Base-by-base conservation (phyloP, 2,797 vertebrate species). In the Arrhamphus sclerolepis region DNA sequence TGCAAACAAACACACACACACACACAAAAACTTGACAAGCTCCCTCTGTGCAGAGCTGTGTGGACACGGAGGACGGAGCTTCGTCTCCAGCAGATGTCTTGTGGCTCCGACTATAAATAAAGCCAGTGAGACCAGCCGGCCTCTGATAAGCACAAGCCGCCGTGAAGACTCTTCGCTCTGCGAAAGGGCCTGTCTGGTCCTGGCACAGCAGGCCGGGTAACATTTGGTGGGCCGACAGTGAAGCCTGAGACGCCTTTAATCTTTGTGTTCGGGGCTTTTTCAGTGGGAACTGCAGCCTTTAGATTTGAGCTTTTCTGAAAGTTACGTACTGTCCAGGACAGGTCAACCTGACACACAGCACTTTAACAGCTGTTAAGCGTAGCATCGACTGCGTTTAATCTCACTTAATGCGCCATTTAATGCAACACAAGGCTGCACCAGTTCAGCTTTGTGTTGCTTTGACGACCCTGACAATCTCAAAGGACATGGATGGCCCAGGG, bases 81-180 rank as follows among this genome's bases (percentile, higher is more conserved):
- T 75, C 58, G 77, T 84, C 89, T 85, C 80, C 87, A 92, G 92
- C 92, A 93, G 92, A 93, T 93, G 92, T 92, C 91, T 91, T 29
- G 70, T 92, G 90, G 89, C 89, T 80, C 64, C 69, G 75, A 85
- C 90, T 86, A 89, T 92, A 92, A 92, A 92, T 92, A 91, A 92
- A 92, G 85, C 79, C 80, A 83, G 87, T 58, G 75, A 87, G 87
- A 90, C 68, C 83, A 83, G 82, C 80, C 80, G 75, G 77, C 76
- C 62, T 52, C 78, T 70, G 85, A 85, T 76, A 75, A 72, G 82
- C 80, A 63, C 73, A 60, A 63, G 77, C 72, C 68, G 72, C 75
- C 58, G 77, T 58, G 38, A 86, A 82, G 88, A 77, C 70, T 71
- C 66, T 71, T 66, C 71, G 73, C 83, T 73, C 57, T 31, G 76